Evolutionary conservation across 2,113 vertebrate genomes (phyloP), one percentile per base, ranked within the genome.

Genomic region (Tachysurus vachellii): DNA sequence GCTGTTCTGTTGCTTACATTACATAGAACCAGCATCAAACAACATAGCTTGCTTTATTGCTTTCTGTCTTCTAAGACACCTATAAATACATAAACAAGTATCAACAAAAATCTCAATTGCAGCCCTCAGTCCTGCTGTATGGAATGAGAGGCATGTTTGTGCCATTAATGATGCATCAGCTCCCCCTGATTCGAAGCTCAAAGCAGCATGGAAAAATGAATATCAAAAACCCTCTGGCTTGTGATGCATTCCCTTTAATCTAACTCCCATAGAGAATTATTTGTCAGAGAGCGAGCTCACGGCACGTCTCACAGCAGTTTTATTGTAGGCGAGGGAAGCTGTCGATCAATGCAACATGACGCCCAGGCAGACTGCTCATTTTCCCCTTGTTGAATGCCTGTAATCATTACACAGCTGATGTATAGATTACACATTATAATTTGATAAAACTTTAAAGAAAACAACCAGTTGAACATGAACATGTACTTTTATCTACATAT

Each of bases 241-340:
- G 21, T 88, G 86, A 90, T 88, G 64, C 83, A 87, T 90, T 86
- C 85, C 87, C 87, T 92, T 86, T 92, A 86, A 91, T 92, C 89
- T 88, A 54, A 54, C 76, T 91, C 84, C 90, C 88, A 19, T 81
- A 75, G 90, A 88, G 89, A 88, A 90, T 89, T 87, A 89, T 88
- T 89, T 91, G 90, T 83, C 28, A 66, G 42, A 64, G 61, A 90
- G 88, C 79, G 54, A 87, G 85, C 85, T 88, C 85, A 73, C 66
- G 70, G 75, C 44, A 68, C 80, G 86, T 87, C 82, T 59, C 85
- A 90, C 86, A 90, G 83, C 87, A 83, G 87, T 79, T 19, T 85
- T 85, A 76, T 62, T 73, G 89, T 88, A 88, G 80, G 86, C 86
- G 85, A 73, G 81, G 71, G 77, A 71, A 84, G 88, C 87, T 83